Percentiles rank a stretch among this genome's conserved stretches.
Evolutionary conservation across 2,113 vertebrate genomes (phyloP).

Genomic region (Toxostoma redivivum): DNA sequence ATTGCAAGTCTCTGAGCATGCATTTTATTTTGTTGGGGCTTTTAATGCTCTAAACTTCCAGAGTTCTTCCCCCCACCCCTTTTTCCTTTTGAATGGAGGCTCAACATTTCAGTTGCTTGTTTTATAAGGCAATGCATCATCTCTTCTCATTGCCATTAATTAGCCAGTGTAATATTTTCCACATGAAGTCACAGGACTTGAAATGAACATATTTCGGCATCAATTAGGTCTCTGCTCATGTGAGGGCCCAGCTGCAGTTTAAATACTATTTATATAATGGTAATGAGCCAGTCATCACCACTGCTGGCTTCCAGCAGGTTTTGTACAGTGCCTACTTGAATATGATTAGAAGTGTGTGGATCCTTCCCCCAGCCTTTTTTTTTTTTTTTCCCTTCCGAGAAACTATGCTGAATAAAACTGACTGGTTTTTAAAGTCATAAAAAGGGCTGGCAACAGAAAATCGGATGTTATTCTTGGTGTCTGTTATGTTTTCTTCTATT

Average conservation of each 20-base stretch:
- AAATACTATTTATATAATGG: constrained; percentile 54
- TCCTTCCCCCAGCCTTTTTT: neutral
- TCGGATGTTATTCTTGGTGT: constrained; percentile 70
- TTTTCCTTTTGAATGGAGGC: constrained; percentile 17
- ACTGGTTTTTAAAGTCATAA: constrained; percentile 52
- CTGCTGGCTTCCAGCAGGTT: constrained; percentile 43
- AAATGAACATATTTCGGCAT: constrained; percentile 65
- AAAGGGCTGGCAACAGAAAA: constrained; percentile 59
- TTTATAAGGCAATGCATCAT: constrained; percentile 66
- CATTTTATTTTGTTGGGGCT: constrained; percentile 3
- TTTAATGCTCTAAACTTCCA: constrained; percentile 14
- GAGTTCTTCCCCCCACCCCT: neutral
- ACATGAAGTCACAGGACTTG: constrained; percentile 65
- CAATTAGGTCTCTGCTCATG: constrained; percentile 61
- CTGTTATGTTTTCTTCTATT: constrained; percentile 5
- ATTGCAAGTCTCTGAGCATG: neutral
- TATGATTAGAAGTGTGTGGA: constrained; percentile 53
- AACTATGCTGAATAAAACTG: constrained; percentile 45
- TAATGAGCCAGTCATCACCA: constrained; percentile 51
- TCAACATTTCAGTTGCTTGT: constrained; percentile 47
- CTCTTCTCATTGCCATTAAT: constrained; percentile 60
- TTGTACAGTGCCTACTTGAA: constrained; percentile 55
- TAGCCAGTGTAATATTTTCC: constrained; percentile 69
- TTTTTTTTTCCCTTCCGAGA: constrained; percentile 53
- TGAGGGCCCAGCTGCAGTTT: constrained; percentile 68